Conservation (phyloP, 2,797 vertebrate genomes). For the Darevskia mixta region DNA sequence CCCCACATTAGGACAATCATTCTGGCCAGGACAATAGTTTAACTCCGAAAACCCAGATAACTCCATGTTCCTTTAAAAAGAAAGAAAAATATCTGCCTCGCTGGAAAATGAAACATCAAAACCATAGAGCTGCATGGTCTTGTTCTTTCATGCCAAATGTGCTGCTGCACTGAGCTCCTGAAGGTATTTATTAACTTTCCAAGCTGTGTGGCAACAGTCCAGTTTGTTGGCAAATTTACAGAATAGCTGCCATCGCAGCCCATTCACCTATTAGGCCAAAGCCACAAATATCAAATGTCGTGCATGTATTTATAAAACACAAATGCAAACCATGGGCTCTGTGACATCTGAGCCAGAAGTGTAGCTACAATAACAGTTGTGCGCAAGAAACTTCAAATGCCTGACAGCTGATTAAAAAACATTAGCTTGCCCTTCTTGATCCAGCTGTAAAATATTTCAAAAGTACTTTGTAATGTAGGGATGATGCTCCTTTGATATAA, state of each 20-base stretch:
- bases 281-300: slow-evolving; percentile 5
- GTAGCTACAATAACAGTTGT: slow-evolving; percentile 54
- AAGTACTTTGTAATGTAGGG: slow-evolving; percentile 73
- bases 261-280: not conserved
- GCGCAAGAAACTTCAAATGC: slow-evolving; percentile 71
- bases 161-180: fast-evolving
- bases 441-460: slow-evolving; percentile 70
- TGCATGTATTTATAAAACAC: not conserved
- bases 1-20: not conserved
- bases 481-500: slow-evolving; percentile 75
- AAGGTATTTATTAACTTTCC: not conserved
- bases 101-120: not conserved
- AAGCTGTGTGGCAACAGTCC: not conserved
- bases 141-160: not conserved
- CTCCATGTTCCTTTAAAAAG: not conserved
- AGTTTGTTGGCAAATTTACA: not conserved
- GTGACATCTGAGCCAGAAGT: slow-evolving; percentile 51
- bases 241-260: slow-evolving; percentile 15
- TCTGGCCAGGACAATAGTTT: not conserved
- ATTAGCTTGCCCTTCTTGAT: slow-evolving; percentile 70
- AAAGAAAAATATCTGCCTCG: not conserved
- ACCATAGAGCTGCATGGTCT: not conserved
- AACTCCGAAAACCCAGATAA: not conserved
- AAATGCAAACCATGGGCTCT: slow-evolving; percentile 37
- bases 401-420: slow-evolving; percentile 73